Evolutionary conservation across 2,113 vertebrate species (phyloP).

Genomic region (Nannospalax galili): DNA sequence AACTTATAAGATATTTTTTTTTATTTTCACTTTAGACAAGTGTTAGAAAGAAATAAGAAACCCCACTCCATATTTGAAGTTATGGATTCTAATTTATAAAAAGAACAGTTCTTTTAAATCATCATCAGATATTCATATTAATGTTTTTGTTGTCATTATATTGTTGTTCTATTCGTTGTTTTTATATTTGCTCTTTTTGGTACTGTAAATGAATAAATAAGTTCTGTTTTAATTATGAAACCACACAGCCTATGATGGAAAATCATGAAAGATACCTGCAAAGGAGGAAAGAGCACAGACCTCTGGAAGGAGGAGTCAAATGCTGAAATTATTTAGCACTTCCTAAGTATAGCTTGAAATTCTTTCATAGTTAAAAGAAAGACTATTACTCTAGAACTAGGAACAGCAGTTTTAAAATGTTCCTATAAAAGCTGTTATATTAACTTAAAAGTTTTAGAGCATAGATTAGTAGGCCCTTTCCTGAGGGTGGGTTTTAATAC

Average conservation of each 20-base stretch:
- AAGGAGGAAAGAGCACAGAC: neutral
- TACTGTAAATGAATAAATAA: neutral
- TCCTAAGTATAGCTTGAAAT: neutral
- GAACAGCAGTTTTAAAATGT: neutral
- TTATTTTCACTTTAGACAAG: neutral
- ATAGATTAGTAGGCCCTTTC: neutral
- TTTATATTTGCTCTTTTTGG: neutral
- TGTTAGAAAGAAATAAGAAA: neutral
- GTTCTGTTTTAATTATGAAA: neutral
- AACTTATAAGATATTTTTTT: neutral
- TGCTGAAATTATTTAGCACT: neutral
- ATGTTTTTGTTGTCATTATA: neutral
- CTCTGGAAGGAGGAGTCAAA: neutral
- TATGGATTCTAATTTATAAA: neutral
- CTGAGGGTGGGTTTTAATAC: neutral
- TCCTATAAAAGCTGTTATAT: neutral
- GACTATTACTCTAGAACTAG: neutral
- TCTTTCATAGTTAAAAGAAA: slow-evolving; percentile 1
- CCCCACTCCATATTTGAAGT: neutral
- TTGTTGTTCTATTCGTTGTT: neutral
- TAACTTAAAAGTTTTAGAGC: neutral
- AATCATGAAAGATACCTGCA: neutral
- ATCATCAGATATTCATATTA: neutral
- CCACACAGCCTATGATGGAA: neutral
- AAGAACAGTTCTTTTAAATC: neutral